A percentile compares a stretch with the other conserved stretches of the same genome.
These are phyloP conservation scores for Perizoma flavofasciatum DNA, from an alignment of 2,888 invertebrate species.

Conservation along the genomic window DNA sequence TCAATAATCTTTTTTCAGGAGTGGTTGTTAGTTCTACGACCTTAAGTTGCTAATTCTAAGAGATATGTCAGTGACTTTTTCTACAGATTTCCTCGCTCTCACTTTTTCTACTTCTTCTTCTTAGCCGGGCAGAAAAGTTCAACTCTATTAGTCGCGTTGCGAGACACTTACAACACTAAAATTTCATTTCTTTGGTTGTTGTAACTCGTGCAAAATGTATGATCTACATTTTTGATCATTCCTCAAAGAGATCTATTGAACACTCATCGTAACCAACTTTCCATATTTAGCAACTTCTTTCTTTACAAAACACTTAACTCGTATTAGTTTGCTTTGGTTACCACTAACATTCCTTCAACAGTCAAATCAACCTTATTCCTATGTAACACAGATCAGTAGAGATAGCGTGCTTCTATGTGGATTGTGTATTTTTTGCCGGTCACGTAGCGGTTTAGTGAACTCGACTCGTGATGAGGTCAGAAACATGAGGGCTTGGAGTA, in stretches of 20 bases:
- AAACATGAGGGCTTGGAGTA: constrained; percentile 42
- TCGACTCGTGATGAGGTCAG: constrained; percentile 58
- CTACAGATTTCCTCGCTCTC: no score
- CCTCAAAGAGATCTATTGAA: constrained; percentile 22
- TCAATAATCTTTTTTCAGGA: no score
- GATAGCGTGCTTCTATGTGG: constrained; percentile 16
- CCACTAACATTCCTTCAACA: not conserved
- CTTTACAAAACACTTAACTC: constrained; percentile 40
- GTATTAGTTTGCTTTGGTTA: constrained; percentile 25
- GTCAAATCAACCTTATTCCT: constrained; percentile 21
- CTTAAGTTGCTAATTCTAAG: no score
- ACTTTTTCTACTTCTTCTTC: no score
- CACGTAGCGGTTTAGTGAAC: constrained; percentile 71
- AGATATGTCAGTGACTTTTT: no score
- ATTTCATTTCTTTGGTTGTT: not conserved
- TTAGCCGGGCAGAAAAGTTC: no score
- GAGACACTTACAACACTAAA: no score
- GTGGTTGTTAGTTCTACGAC: no score
- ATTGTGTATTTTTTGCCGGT: constrained; percentile 61
- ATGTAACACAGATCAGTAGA: constrained; percentile 19
- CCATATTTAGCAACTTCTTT: constrained; percentile 35
- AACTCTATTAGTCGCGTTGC: no score
- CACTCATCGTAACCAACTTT: constrained; percentile 32
- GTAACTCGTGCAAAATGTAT: not conserved
- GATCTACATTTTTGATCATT: constrained; percentile 9